A percentile compares a stretch with the other conserved stretches of the same genome.
Evolutionary conservation across 2,113 vertebrate genomes (phyloP).

Genomic region (Pteruthius melanotis): DNA sequence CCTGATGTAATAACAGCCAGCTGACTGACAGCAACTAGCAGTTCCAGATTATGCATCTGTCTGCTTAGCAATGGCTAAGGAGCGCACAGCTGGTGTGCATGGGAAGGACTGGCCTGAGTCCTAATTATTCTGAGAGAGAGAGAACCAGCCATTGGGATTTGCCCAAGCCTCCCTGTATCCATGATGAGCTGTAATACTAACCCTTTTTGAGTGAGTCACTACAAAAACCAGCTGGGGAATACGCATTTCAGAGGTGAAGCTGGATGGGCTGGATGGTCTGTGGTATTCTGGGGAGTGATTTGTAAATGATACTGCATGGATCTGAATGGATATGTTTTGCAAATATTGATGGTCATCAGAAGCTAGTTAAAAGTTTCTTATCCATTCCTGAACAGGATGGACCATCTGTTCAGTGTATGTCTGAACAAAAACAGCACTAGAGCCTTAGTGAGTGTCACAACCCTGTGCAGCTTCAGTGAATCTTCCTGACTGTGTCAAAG

Average conservation of each 20-base stretch:
- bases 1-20: neutral
- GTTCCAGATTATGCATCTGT: conserved; percentile 17
- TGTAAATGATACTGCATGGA: neutral
- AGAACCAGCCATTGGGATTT: conserved; percentile 26
- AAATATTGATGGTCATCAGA: neutral
- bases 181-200: neutral
- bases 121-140: neutral
- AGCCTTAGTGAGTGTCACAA: neutral
- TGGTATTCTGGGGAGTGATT: neutral
- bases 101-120: neutral
- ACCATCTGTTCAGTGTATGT: neutral
- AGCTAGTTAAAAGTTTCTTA: neutral
- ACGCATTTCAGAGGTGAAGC: neutral
- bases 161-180: neutral
- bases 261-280: neutral
- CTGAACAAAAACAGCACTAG: neutral
- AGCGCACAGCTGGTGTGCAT: neutral
- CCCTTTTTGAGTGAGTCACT: conserved; percentile 20
- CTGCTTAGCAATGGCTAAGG: neutral
- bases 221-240: neutral
- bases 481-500: neutral
- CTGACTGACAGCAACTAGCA: neutral
- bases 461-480: neutral
- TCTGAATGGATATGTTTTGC: neutral
- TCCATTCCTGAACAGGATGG: neutral